Percentiles rank a stretch among this genome's conserved stretches.
phyloP scores from a whole-genome alignment of 2,888 invertebrate species.

The Lochmaea crataegi region DNA sequence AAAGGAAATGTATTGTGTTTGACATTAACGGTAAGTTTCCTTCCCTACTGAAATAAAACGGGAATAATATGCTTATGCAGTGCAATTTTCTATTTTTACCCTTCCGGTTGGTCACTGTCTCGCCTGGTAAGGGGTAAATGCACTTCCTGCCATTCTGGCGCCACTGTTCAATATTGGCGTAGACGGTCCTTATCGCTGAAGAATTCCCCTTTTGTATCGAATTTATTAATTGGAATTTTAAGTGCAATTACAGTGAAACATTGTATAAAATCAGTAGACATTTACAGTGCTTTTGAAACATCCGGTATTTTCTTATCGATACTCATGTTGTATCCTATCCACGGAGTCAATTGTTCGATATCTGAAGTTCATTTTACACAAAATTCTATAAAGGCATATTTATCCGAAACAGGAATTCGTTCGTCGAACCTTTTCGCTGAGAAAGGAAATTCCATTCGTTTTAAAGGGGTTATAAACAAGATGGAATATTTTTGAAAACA shows the following conservation, averaged over 20 bases:
- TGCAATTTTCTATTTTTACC: conserved; percentile 36
- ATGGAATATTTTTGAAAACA: too few species aligned
- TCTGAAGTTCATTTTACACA: too few species aligned
- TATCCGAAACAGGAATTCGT: too few species aligned
- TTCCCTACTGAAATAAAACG: conserved; percentile 5
- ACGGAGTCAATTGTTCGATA: too few species aligned
- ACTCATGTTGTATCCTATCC: too few species aligned
- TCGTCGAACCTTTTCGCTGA: too few species aligned
- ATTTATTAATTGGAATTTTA: neutral
- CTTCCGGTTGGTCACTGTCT: conserved; percentile 37
- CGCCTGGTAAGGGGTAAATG: conserved; percentile 25
- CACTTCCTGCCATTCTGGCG: conserved; percentile 21
- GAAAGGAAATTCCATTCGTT: too few species aligned
- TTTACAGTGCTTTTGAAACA: neutral
- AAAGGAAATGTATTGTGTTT: too few species aligned
- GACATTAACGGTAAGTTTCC: neutral
- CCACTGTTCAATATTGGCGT: conserved; percentile 15
- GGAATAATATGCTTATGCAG: conserved; percentile 3
- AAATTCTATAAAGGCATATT: too few species aligned
- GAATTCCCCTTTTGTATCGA: conserved; percentile 4
- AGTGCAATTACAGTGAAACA: neutral
- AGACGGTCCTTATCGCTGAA: conserved; percentile 7
- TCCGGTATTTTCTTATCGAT: neutral
- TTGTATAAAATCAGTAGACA: neutral
- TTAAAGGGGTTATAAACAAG: too few species aligned